Evolutionary conservation across 1,140 invertebrate genomes (phyloP), one percentile per base, ranked within the genome.

Genomic region (Dryas iulia): DNA sequence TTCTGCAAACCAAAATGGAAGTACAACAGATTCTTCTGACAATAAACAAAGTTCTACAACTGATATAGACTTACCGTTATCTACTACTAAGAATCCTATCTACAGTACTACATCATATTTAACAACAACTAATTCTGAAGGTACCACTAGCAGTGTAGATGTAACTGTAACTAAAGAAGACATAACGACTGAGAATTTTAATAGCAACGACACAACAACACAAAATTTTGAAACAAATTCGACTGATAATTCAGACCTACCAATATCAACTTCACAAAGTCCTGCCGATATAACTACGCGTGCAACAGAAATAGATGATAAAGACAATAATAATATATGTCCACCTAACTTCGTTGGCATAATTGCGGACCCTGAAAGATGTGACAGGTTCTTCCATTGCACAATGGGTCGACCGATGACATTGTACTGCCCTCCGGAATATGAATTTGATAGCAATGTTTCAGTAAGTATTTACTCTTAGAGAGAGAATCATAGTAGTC

Each of bases 341-440:
- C 56, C 56, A 24, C 64, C 64, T 26, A 57, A 39, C 3, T 25
- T 52, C 24, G 28, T 39, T 26, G 64, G 64, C 25, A n/a, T 57
- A 4, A 23, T 66, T 11, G 10, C 64, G 6, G 31, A 59, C n/a
- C 64, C 64, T 25, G 33, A 59, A 26, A 14, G n/a, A 2, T 85
- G 83, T 30, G 63, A 79, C 33, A 72, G 74, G 12, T 85, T 73
- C 66, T 82, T 69, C 30, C 53, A 76, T 18, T 85, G 83, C 53
- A 57, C 61, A 1, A 71, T 57, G 24, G 78, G 83, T 24, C 39
- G 31, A 54, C 39, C 2, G 21, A 2, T 18, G 7, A 47, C n/a
- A 47, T 47, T 47, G 39, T 47, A 47, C 39, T 47, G 39, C 21
- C 14, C 39, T 0, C 39, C 39, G 8, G 39, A 18, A 47, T 47